Percentiles rank a stretch among this genome's conserved stretches.
phyloP scores from a whole-genome alignment of 1,140 invertebrate species.

The Aphelinus atriplicis region DNA sequence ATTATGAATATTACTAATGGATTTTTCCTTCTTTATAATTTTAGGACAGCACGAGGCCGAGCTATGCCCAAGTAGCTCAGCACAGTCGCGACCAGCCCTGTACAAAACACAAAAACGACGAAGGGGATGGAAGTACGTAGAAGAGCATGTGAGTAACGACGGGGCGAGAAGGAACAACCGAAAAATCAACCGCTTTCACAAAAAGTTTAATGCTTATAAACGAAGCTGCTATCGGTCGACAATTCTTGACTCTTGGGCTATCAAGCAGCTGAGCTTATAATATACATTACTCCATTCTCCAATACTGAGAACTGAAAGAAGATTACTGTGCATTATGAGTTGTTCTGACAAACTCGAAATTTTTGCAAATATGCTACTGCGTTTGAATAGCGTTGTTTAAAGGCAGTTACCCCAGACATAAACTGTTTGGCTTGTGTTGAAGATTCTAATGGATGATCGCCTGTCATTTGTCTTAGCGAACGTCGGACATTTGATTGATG shows the following conservation, averaged over 20 bases:
- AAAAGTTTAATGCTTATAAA: conserved; percentile 14
- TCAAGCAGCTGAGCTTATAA: conserved; percentile 7
- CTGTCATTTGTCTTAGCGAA: conserved; percentile 48
- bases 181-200: conserved; percentile 3
- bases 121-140: conserved; percentile 64
- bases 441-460: conserved; percentile 15
- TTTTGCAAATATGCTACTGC: conserved; percentile 59
- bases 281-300: not conserved
- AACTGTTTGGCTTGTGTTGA: conserved; percentile 53
- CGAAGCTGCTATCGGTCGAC: not conserved
- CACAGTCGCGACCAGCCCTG: conserved; percentile 71
- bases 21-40: conserved; percentile 41
- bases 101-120: conserved; percentile 66
- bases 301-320: conserved; percentile 30
- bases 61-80: conserved; percentile 86
- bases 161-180: conserved; percentile 5
- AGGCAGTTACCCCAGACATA: conserved; percentile 51
- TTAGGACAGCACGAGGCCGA: conserved; percentile 73
- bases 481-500: conserved; percentile 44
- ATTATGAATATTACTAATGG: not conserved
- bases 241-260: conserved; percentile 15
- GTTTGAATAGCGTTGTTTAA: conserved; percentile 59
- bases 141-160: conserved; percentile 57
- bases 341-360: conserved; percentile 28
- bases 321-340: conserved; percentile 28